Evolutionary conservation across 2,113 vertebrate species (phyloP), one percentile per base, ranked within the genome.

Genomic region (Talpa occidentalis): DNA sequence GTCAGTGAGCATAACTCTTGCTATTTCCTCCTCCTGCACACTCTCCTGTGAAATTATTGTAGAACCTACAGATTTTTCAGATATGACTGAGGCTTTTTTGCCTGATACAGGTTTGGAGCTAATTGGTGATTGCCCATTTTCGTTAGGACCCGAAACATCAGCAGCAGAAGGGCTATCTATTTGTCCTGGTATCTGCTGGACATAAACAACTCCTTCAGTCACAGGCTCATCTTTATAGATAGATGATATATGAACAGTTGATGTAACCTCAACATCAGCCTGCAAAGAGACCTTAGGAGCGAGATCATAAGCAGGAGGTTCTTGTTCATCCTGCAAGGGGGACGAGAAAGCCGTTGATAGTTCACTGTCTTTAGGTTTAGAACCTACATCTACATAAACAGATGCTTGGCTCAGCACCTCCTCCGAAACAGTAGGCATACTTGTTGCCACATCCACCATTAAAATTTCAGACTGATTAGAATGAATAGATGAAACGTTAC

Each of bases 381-480:
- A 59, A 74, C 59, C 77, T 78, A 56, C 17, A 19, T 82, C 86
- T 97, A 95, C 90, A 80, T 21, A 78, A 64, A 15, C 4, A 52
- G 96, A 82, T 42, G 72, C 62, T n/a, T 92, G 93, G 62, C 90
- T 95, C 44, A 44, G 79, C 42, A 66, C 93, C 79, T 91, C 66
- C 49, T 95, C 21, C 0, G 32, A 9, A 49, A 97, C 17, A 47
- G 60, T n/a, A 79, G 98, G 97, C 89, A 96, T 90, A 11, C 96
- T 98, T 74, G 97, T 97, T 67, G 98, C 98, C 93, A 95, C 97
- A 49, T 98, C 97, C 97, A 97, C 98, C 97, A 97, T 83, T 97
- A 97, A 97, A 82, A 97, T 60, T 5, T 98, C 96, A 72, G 96
- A 94, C 15, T 74, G 79, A 95, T 96, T 87, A 88, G 94, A 97